Evolutionary conservation across 2,113 vertebrate species (phyloP), one percentile per base, ranked within the genome.

Genomic region (Rhagologus leucostigma): DNA sequence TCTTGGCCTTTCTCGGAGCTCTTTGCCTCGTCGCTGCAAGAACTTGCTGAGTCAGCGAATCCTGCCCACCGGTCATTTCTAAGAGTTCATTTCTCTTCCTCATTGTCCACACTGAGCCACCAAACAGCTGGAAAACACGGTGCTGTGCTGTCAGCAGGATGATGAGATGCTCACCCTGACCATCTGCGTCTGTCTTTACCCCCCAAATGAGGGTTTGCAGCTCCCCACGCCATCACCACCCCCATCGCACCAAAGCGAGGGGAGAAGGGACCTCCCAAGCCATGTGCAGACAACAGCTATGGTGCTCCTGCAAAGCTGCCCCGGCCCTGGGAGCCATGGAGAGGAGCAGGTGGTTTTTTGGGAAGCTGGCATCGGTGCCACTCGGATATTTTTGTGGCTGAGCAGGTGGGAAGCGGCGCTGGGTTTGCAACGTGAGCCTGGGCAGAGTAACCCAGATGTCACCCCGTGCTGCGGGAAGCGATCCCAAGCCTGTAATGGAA

Each of bases 151-250:
- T 16, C 84, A 69, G 46, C 56, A 47, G 65, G 39, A 3, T 2
- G 33, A 29, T 26, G 44, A 73, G 24, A 13, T 22, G 35, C 65
- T 68, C 57, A 27, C 8, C 32, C 16, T 0, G 0, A 65, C 22
- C 9, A 1, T 15, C 65, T 52, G 13, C 6, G 8, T 41, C 60
- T 75, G 60, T 23, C 37, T 79, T 50, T 35, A 50, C 4, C 8
- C 19, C 19, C 13, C 2, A 3, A 1, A 8, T 1, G n/a, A n/a
- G 32, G 6, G 13, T 74, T 57, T 65, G 87, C 29, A 62, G 46
- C 68, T 77, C 50, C 53, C 49, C 33, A n/a, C 0, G 0, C 27
- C 9, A 2, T 20, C 62, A 23, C 4, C n/a, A 9, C 4, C 20
- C 30, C 20, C 41, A n/a, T n/a, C 41, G n/a, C 23, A 57, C 60